These are phyloP conservation scores for Xiphophorus maculatus DNA, from an alignment of 2,113 vertebrate genomes.

Conservation along the genomic window DNA sequence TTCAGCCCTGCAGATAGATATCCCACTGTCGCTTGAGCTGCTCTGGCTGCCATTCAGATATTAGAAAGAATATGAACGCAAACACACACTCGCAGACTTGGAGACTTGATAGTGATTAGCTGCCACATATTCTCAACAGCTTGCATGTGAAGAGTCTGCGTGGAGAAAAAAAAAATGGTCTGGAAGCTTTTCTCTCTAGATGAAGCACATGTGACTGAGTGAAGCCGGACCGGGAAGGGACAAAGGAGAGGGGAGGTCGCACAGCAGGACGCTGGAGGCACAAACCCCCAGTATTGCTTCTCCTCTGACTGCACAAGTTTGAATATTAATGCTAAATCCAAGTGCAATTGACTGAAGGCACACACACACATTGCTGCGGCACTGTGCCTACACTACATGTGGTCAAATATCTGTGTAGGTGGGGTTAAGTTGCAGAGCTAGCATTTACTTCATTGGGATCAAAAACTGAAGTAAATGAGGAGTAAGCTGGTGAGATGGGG, in stretches of 20 bases:
- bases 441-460: constrained; percentile 70
- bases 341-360: constrained; percentile 57
- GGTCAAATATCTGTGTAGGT: constrained; percentile 69
- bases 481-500: constrained; percentile 43
- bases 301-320: constrained; percentile 64
- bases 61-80: constrained; percentile 49
- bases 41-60: constrained; percentile 76
- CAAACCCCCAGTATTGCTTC: constrained; percentile 53
- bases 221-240: constrained; percentile 53
- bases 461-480: constrained; percentile 31
- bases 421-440: constrained; percentile 59
- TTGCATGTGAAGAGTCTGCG: constrained; percentile 71
- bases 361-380: constrained; percentile 18
- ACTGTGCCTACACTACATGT: constrained; percentile 53
- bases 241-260: constrained; percentile 50
- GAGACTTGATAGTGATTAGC: constrained; percentile 66
- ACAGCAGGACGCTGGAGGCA: constrained; percentile 43
- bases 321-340: constrained; percentile 22
- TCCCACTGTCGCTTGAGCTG: constrained; percentile 75
- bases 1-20: constrained; percentile 79
- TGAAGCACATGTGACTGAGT: constrained; percentile 75
- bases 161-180: constrained; percentile 59
- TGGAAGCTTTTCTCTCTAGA: constrained; percentile 60
- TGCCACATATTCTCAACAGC: constrained; percentile 71
- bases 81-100: constrained; percentile 43